A percentile compares a stretch with the other conserved stretches of the same genome.
phyloP scores from a whole-genome alignment of 2,888 invertebrate genomes.

The Subacronicta megacephala region DNA sequence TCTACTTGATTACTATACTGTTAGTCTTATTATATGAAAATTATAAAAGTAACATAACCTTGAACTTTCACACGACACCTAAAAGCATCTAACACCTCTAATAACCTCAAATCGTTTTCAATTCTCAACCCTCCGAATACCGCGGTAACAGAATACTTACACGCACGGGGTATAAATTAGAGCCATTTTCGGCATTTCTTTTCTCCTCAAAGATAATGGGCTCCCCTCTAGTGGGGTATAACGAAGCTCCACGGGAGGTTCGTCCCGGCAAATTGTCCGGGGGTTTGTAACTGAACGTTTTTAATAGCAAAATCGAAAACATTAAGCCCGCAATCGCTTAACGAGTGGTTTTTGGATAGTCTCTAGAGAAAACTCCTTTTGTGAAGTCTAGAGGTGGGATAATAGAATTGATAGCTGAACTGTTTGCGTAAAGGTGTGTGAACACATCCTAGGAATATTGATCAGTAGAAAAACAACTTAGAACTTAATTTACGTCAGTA shows the following conservation, averaged over 20 bases:
- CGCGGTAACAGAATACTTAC: slow-evolving; percentile 44
- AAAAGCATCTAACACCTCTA: slow-evolving; percentile 6
- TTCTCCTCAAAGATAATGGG: slow-evolving; percentile 79
- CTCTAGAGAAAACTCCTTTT: slow-evolving; percentile 41
- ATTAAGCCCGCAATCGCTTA: slow-evolving; percentile 68
- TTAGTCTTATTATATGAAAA: too few species aligned
- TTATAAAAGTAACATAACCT: slow-evolving; percentile 10
- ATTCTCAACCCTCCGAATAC: slow-evolving; percentile 20
- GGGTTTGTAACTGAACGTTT: slow-evolving; percentile 48
- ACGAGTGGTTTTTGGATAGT: slow-evolving; percentile 62
- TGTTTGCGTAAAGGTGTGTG: slow-evolving; percentile 14
- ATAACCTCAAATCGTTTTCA: slow-evolving; percentile 7
- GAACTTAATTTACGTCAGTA: not conserved
- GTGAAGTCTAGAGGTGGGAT: slow-evolving; percentile 32
- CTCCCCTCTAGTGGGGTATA: slow-evolving; percentile 75
- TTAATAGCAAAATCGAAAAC: slow-evolving; percentile 64
- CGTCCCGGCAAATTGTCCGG: slow-evolving; percentile 51
- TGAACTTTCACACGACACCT: slow-evolving; percentile 20
- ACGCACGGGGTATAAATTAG: slow-evolving; percentile 72
- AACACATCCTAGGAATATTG: not conserved
- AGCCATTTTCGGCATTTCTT: slow-evolving; percentile 80
- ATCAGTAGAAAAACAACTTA: not conserved
- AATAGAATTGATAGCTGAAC: slow-evolving; percentile 30
- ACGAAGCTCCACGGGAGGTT: slow-evolving; percentile 76
- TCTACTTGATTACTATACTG: too few species aligned